Evolutionary conservation across 2,797 vertebrate species (phyloP), one percentile per base, ranked within the genome.

Genomic region (Labeo calbasu): DNA sequence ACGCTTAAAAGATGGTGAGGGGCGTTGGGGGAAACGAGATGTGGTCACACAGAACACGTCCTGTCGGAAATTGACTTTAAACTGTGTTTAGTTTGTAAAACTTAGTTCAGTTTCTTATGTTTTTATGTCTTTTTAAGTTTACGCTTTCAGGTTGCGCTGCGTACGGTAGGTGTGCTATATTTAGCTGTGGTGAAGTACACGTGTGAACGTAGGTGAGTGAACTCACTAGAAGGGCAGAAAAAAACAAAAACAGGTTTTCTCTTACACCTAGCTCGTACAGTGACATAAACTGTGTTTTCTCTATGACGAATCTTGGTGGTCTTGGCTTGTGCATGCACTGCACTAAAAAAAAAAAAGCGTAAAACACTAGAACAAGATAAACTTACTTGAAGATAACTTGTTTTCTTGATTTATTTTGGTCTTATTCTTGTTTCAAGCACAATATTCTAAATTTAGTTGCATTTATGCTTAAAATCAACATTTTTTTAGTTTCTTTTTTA

Each of bases 1-100:
- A 89, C 84, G 40, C 59, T 40, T 63, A 51, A 76, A 66, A 79
- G 61, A 21, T 63, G 14, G 70, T 15, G 59, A 66, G 79, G 61
- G 82, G 55, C 51, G 50, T 50, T 1, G 79, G 25, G 77, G 14
- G 76, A 50, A 25, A 57, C n/a, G 32, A 19, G n/a, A 14, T 65
- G 71, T 19, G 40, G 25, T 48, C 17, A 32, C 21, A 75, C 21
- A 19, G 9, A 50, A 51, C 7, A 73, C 7, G 13, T 15, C 6
- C 17, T 21, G 43, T 78, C n/a, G 10, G 55, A 61, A 72, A 21
- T 32, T 36, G 2, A 65, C 25, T 65, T 32, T 51, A 15, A 50
- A 82, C 21, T 48, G 12, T 82, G 14, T 73, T 50, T 17, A 4
- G 14, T 25, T 69, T 8, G 3, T 28, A 78, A 61, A n/a, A 50